Evolutionary conservation across 2,888 invertebrate species (phyloP).

Genomic region (Oscheius sp.): DNA sequence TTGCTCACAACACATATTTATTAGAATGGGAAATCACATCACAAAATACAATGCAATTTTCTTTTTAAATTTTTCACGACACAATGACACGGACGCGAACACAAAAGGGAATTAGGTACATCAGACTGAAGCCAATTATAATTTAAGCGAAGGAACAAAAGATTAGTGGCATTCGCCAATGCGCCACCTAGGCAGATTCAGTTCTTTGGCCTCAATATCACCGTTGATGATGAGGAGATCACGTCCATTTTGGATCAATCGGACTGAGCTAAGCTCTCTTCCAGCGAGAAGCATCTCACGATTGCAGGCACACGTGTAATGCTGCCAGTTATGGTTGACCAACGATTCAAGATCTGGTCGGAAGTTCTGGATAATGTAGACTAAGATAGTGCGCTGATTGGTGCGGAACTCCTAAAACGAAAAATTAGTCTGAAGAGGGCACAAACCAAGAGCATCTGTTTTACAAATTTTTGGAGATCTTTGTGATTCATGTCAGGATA

Average conservation of each 20-base stretch:
- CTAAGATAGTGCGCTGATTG: not conserved
- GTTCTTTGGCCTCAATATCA: too few relatives aligned
- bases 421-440: not conserved
- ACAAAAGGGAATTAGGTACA: too few relatives aligned
- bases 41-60: too few relatives aligned
- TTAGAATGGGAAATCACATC: too few relatives aligned
- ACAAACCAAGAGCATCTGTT: not conserved
- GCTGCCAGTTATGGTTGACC: not conserved
- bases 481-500: not conserved
- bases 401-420: constrained; percentile 5
- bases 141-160: too few relatives aligned
- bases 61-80: too few relatives aligned
- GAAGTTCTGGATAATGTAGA: not conserved
- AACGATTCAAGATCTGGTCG: not conserved
- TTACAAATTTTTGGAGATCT: not conserved
- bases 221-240: not conserved
- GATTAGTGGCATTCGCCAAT: too few relatives aligned
- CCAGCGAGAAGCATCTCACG: constrained; percentile 4
- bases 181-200: too few relatives aligned
- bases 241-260: not conserved
- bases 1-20: too few relatives aligned
- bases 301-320: not conserved
- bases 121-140: too few relatives aligned
- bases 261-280: not conserved
- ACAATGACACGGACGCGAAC: too few relatives aligned